Percentiles rank a stretch among this genome's conserved stretches.
Conservation (phyloP, 2,113 vertebrate genomes). For the Oryzias curvinotus region DNA sequence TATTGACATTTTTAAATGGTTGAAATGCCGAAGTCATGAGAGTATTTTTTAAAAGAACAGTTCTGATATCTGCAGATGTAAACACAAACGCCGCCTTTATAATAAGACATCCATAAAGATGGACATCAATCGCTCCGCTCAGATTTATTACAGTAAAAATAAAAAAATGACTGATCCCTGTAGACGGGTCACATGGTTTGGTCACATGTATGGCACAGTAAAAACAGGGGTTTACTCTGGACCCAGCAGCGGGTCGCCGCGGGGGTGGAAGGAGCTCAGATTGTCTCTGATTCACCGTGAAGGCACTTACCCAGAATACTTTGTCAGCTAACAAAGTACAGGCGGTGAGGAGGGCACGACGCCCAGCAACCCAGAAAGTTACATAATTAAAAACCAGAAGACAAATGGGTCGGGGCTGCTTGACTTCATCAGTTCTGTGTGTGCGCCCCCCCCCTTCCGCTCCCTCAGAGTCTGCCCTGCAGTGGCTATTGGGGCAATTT, state of each 20-base stretch:
- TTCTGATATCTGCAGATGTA: not conserved
- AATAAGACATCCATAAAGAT: conserved; percentile 22
- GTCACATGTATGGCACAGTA: not conserved
- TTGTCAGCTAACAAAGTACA: conserved; percentile 35
- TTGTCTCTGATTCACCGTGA: conserved; percentile 52
- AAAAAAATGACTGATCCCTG: conserved; percentile 44
- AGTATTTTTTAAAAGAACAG: not conserved
- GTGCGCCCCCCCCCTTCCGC: conserved; percentile 30
- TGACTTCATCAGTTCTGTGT: conserved; percentile 41
- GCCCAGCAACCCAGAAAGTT: not conserved
- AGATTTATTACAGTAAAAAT: conserved; percentile 72
- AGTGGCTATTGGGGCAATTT: conserved; percentile 35
- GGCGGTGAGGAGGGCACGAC: not conserved
- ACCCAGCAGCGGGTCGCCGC: conserved; percentile 39
- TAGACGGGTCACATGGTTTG: conserved; percentile 47
- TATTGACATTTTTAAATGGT: too few relatives aligned
- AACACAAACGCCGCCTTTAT: not conserved
- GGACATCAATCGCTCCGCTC: conserved; percentile 6
- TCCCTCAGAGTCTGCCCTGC: conserved; percentile 23
- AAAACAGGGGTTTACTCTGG: conserved; percentile 8
- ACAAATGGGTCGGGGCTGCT: conserved; percentile 2
- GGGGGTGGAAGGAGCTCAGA: conserved; percentile 38
- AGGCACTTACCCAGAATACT: conserved; percentile 71
- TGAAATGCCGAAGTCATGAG: not conserved
- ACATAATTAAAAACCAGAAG: conserved; percentile 28